Base-by-base conservation (phyloP, 1,140 invertebrate species). In the Cydia amplana region DNA sequence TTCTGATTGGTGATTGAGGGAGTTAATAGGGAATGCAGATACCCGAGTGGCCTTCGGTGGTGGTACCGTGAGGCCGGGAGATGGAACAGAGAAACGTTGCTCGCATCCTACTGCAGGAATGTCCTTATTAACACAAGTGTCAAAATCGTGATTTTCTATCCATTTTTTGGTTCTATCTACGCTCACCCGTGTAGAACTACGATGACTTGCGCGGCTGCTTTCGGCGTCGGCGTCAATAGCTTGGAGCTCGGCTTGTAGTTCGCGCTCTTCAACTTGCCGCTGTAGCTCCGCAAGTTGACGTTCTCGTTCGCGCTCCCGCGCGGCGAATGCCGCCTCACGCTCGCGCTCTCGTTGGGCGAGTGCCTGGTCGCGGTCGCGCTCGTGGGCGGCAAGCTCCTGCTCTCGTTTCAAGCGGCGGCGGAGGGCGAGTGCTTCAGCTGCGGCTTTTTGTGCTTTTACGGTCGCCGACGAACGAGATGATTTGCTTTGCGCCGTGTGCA, bases 361-460 rank as follows among this genome's bases (percentile, higher is more conserved):
- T 4, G 4, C 28, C 28, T 28, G 28, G 2, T 28, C 28, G 28
- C 28, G 28, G 1, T 28, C 28, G 28, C 28, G 28, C 28, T 28
- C 28, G 23, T 25, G 64, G 16, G 51, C 51, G 16, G 64, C 64
- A 4, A 67, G 23, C 20, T 72, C 36, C 28, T 49, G 32, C 43
- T 72, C 70, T 14, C 43, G 70, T 32, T 72, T 40, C 40, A 72
- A 43, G 12, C 43, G 70, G 12, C n/a, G 9, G 36, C 70, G 70
- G 7, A 67, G 20, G 23, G 28, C 23, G 23, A 28, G 64, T 9
- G 64, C 64, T 67, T 67, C 64, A 14, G 20, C 64, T 14, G 64
- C 64, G 23, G 28, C 28, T 25, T 67, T 67, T 20, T 36, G 64
- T 28, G 64, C 64, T 6, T 36, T 25, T 3, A 67, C 64, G 7